These are phyloP conservation scores for Empidonax alnorum DNA, from an alignment of 2,113 vertebrate genomes.

Conservation along the genomic window DNA sequence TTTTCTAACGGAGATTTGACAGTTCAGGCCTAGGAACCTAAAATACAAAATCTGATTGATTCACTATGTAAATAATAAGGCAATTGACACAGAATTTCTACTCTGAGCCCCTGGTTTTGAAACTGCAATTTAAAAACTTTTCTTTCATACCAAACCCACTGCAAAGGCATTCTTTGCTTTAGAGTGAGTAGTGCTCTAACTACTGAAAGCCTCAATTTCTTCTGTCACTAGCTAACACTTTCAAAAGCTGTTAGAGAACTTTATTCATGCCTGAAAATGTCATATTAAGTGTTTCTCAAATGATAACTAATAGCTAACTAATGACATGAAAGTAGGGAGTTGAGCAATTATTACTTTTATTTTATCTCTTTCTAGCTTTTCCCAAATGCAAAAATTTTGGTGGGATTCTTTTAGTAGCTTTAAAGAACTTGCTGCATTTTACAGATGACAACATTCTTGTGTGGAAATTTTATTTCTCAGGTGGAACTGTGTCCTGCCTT, in stretches of 20 bases:
- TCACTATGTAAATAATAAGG: neutral
- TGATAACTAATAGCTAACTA: neutral
- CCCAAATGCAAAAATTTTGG: neutral
- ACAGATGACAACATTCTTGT: neutral
- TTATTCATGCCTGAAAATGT: neutral
- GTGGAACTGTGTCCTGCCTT: neutral
- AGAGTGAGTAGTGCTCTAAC: neutral
- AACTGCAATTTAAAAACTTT: neutral
- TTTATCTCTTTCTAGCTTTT: neutral
- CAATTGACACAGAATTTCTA: neutral
- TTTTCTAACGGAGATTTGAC: slow-evolving; percentile 25
- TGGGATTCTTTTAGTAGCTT: neutral
- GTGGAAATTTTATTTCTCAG: neutral
- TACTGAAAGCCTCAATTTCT: neutral
- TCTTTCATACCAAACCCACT: neutral
- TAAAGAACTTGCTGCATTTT: neutral
- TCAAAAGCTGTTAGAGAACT: neutral
- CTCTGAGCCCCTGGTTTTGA: neutral
- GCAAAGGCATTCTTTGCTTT: neutral
- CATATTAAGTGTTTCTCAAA: neutral
- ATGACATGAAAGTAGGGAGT: neutral
- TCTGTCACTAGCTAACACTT: neutral
- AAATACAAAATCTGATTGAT: neutral
- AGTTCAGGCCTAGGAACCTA: neutral
- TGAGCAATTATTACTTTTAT: neutral